phyloP scores from a whole-genome alignment of 2,113 vertebrate species.

The Cygnus buccinator region DNA sequence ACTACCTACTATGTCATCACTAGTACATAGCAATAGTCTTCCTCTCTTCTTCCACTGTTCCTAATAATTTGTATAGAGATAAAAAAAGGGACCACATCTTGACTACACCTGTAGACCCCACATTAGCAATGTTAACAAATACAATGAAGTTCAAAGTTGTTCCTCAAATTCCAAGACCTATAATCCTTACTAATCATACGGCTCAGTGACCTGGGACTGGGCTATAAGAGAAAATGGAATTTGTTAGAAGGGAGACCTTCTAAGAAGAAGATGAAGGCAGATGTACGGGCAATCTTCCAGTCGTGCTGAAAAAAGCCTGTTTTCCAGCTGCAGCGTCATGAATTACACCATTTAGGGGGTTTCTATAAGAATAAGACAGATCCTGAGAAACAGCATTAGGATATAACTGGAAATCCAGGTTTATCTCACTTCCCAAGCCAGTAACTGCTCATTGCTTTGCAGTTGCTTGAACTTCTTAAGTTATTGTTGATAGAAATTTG shows the following conservation, averaged over 20 bases:
- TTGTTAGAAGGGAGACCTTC: background rate
- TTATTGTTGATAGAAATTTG: background rate
- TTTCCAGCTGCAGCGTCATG: background rate
- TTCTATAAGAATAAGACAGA: background rate
- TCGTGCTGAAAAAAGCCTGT: background rate
- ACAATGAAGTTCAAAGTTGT: background rate
- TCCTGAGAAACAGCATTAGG: background rate
- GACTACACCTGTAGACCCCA: background rate
- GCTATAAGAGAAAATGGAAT: background rate
- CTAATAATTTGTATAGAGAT: background rate
- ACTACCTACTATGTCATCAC: rapidly evolving
- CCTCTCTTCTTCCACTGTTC: background rate
- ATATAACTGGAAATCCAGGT: background rate
- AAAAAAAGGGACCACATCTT: background rate
- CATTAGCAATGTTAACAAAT: background rate
- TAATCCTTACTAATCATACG: background rate
- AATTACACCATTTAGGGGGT: background rate
- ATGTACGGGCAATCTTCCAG: background rate
- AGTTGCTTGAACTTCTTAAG: background rate
- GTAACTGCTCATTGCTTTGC: background rate
- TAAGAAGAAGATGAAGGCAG: background rate
- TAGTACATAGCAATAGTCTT: background rate
- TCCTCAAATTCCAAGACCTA: background rate
- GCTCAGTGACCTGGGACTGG: background rate
- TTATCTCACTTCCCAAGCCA: background rate